Evolutionary conservation across 1,140 invertebrate species (phyloP).

Genomic region (Leptopilina boulardi): DNA sequence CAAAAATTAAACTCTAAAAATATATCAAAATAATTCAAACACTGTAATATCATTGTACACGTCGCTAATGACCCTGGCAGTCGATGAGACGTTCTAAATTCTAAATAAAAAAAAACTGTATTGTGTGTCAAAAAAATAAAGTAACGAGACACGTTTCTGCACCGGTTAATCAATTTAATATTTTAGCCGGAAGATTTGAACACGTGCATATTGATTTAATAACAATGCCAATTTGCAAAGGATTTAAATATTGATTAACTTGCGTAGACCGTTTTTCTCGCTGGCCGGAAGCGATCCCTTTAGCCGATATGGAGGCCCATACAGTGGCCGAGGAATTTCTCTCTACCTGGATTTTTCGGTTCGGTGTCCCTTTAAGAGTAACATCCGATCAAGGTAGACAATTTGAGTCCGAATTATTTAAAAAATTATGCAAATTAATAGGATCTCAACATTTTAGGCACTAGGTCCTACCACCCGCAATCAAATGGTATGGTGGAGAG

Average conservation of each 20-base stretch:
- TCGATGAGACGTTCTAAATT: no score
- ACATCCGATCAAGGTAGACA: conserved; percentile 35
- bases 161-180: conserved; percentile 27
- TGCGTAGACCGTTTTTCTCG: background rate
- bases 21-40: no score
- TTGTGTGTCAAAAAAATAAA: conserved; percentile 9
- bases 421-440: background rate
- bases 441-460: conserved; percentile 39
- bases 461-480: conserved; percentile 66
- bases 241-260: conserved; percentile 1
- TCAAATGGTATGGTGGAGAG: conserved; percentile 65
- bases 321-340: background rate
- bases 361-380: background rate
- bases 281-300: conserved; percentile 9
- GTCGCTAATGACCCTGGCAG: no score
- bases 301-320: conserved; percentile 1
- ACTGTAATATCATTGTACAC: no score
- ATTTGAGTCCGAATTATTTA: conserved; percentile 36
- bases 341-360: conserved; percentile 22
- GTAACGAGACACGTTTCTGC: background rate
- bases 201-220: conserved; percentile 25
- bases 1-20: no score
- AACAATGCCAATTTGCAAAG: background rate
- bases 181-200: background rate
- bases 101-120: no score